Evolutionary conservation across 2,888 invertebrate species (phyloP).

Genomic region (Nemapogon koenigi): DNA sequence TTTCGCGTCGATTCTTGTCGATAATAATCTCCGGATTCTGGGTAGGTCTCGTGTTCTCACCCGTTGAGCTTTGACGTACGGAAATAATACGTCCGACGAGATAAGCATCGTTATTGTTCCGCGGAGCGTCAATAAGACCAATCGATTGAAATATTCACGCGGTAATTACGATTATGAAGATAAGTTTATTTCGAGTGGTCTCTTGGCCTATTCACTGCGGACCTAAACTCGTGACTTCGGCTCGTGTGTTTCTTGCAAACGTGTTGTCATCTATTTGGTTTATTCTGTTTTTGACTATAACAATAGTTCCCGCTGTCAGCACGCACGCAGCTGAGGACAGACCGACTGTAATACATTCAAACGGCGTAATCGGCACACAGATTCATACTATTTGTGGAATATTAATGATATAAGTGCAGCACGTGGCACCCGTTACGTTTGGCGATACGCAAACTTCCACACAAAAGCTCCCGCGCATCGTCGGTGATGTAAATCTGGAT

Average conservation of each 20-base stretch:
- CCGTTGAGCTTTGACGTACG: conserved; percentile 35
- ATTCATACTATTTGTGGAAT: not conserved
- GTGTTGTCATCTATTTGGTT: conserved; percentile 26
- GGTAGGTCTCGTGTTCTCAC: conserved; percentile 30
- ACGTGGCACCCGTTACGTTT: conserved; percentile 16
- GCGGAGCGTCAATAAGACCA: conserved; percentile 44
- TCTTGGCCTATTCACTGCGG: conserved; percentile 27
- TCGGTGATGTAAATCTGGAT: conserved; percentile 58
- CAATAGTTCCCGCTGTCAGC: conserved; percentile 5
- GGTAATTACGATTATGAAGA: conserved; percentile 52
- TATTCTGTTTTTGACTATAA: conserved; percentile 17
- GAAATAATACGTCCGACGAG: conserved; percentile 41
- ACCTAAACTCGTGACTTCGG: conserved; percentile 32
- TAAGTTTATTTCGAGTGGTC: conserved; percentile 33
- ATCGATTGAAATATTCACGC: conserved; percentile 56
- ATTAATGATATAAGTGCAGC: not conserved
- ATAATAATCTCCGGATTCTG: conserved; percentile 39
- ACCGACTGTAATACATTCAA: not conserved
- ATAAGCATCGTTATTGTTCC: conserved; percentile 49
- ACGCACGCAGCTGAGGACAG: not conserved
- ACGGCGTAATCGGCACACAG: not conserved
- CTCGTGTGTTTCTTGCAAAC: conserved; percentile 24
- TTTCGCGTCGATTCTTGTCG: conserved; percentile 34
- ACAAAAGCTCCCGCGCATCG: conserved; percentile 52
- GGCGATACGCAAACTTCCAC: conserved; percentile 29